phyloP scores from a whole-genome alignment of 1,140 invertebrate genomes.

The Drosophila sp. region DNA sequence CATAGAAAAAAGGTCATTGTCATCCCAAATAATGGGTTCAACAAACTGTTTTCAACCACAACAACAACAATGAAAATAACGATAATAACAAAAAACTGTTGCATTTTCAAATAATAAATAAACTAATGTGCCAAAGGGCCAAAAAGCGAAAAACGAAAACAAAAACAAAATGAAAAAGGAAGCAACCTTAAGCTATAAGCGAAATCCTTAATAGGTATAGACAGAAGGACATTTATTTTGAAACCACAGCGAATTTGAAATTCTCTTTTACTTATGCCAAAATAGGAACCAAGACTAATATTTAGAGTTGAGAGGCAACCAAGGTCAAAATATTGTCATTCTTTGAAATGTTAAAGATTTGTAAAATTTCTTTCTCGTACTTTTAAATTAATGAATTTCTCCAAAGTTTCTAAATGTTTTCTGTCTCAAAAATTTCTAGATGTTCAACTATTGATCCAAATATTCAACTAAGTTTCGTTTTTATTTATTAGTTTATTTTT shows the following conservation, averaged over 20 bases:
- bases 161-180: slow-evolving; percentile 19
- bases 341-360: too few species aligned
- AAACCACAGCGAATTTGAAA: background rate
- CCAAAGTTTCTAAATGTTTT: too few species aligned
- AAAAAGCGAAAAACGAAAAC: slow-evolving; percentile 13
- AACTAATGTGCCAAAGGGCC: slow-evolving; percentile 59
- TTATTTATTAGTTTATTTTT: too few species aligned
- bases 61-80: slow-evolving; percentile 8
- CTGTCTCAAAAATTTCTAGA: too few species aligned
- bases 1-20: slow-evolving; percentile 79
- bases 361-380: too few species aligned
- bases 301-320: background rate
- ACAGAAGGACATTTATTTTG: background rate
- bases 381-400: too few species aligned
- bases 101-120: slow-evolving; percentile 78
- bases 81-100: slow-evolving; percentile 38
- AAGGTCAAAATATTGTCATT: too few species aligned
- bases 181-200: slow-evolving; percentile 29
- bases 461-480: too few species aligned
- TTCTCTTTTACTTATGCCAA: background rate
- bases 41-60: slow-evolving; percentile 68
- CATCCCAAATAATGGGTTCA: slow-evolving; percentile 53
- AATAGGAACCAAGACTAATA: too few species aligned
- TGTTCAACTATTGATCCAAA: too few species aligned
- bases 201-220: slow-evolving; percentile 28